Percentiles rank a stretch among this genome's conserved stretches.
These are phyloP conservation scores for Pantelozetes paolii DNA, from an alignment of 2,888 invertebrate species.

Conservation along the genomic window DNA sequence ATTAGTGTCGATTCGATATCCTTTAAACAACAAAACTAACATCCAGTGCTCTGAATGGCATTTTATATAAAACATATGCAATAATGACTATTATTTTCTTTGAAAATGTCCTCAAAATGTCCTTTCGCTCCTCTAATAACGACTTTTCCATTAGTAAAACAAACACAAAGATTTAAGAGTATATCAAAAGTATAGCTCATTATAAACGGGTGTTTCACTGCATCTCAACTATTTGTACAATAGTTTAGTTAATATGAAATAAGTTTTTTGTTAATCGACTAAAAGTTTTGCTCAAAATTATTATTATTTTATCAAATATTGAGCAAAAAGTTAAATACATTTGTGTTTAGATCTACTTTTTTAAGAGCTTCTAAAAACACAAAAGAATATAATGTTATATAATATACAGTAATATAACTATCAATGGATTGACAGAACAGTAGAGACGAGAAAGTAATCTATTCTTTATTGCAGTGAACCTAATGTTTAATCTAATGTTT, in stretches of 20 bases:
- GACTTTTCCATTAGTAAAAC: constrained; percentile 39
- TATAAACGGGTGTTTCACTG: not conserved
- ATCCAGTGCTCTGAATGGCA: not conserved
- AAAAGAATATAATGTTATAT: constrained; percentile 21
- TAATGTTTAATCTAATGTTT: constrained; percentile 10
- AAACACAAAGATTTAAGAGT: constrained; percentile 35
- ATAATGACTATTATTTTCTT: constrained; percentile 37
- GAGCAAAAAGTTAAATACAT: constrained; percentile 6
- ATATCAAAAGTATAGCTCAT: constrained; percentile 1
- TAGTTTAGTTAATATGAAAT: not conserved
- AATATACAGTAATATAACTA: not conserved
- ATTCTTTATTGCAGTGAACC: constrained; percentile 27
- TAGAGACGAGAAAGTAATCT: constrained; percentile 5
- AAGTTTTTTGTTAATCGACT: constrained; percentile 11
- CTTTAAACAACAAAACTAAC: not conserved
- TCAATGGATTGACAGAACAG: not conserved
- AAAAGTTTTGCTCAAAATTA: constrained; percentile 24
- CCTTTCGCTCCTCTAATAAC: constrained; percentile 34
- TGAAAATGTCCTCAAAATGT: constrained; percentile 35
- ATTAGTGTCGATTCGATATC: not conserved
- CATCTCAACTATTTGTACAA: constrained; percentile 22
- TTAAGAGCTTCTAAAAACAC: constrained; percentile 24
- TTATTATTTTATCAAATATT: constrained; percentile 27
- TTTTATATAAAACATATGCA: constrained; percentile 33
- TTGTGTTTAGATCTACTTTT: not conserved